phyloP scores from a whole-genome alignment of 2,888 invertebrate genomes.

The Lasioglossum vierecki region DNA sequence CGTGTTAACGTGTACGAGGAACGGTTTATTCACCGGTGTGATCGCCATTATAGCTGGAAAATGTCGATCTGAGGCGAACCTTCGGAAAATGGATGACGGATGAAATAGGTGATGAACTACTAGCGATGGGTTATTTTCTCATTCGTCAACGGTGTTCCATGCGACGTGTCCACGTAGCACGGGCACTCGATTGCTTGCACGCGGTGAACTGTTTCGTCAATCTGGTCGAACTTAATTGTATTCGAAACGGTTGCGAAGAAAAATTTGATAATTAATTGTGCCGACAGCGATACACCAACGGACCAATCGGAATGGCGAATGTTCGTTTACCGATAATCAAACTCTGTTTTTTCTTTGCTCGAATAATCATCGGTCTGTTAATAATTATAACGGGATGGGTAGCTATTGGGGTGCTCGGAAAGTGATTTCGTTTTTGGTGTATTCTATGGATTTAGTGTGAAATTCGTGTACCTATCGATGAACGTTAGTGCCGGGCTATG shows the following conservation, averaged over 20 bases:
- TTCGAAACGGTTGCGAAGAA: constrained; percentile 27
- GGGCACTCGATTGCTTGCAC: constrained; percentile 10
- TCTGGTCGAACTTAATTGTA: constrained; percentile 39
- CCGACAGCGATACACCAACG: not conserved
- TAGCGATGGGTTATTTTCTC: constrained; percentile 27
- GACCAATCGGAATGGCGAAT: constrained; percentile 9
- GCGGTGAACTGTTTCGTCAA: constrained; percentile 28
- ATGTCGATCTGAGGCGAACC: not conserved
- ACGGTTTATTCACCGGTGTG: constrained; percentile 11
- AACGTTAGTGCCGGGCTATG: not conserved
- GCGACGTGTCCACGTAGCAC: not conserved
- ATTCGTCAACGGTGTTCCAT: constrained; percentile 17
- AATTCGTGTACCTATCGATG: not conserved
- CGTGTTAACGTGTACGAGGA: not conserved
- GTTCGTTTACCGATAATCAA: not conserved
- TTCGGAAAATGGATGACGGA: not conserved
- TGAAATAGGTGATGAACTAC: constrained; percentile 18
- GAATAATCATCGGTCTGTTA: not conserved
- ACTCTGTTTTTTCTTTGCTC: not conserved
- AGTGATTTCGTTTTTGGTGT: no score
- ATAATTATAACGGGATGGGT: no score
- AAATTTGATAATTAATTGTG: constrained; percentile 32
- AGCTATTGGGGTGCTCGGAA: no score
- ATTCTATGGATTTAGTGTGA: not conserved
- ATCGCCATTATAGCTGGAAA: constrained; percentile 2